Evolutionary conservation across 2,888 invertebrate species (phyloP).

Genomic region (Cordilura impudica): DNA sequence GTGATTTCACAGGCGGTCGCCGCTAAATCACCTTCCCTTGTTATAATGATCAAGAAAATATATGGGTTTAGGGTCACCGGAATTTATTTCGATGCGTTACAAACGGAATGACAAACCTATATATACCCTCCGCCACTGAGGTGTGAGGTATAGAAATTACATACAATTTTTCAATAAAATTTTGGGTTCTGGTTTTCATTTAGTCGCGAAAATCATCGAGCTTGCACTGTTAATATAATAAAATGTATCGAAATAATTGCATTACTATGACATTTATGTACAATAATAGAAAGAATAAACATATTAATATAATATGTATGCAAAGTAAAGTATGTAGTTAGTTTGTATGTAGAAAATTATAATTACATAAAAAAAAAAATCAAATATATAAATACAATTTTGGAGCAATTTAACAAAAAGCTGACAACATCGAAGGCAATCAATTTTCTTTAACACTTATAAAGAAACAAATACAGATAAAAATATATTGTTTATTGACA

Average conservation of each 20-base stretch:
- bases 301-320: not conserved
- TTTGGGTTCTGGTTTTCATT: no score
- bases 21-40: no score
- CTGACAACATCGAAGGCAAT: conserved; percentile 67
- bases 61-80: no score
- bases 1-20: no score
- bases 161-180: no score
- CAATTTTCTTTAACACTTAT: conserved; percentile 60
- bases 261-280: conserved; percentile 5
- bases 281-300: conserved; percentile 11
- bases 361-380: conserved; percentile 33
- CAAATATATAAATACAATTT: conserved; percentile 57
- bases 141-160: no score
- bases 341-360: conserved; percentile 16
- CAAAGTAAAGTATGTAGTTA: conserved; percentile 6
- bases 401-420: conserved; percentile 59
- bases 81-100: no score
- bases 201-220: no score
- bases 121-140: no score
- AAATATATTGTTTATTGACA: conserved; percentile 41
- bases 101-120: no score
- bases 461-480: conserved; percentile 55
- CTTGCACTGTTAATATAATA: no score
- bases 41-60: no score
- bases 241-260: not conserved